These are phyloP conservation scores for Cydia amplana DNA, from an alignment of 1,140 invertebrate species.

Conservation along the genomic window DNA sequence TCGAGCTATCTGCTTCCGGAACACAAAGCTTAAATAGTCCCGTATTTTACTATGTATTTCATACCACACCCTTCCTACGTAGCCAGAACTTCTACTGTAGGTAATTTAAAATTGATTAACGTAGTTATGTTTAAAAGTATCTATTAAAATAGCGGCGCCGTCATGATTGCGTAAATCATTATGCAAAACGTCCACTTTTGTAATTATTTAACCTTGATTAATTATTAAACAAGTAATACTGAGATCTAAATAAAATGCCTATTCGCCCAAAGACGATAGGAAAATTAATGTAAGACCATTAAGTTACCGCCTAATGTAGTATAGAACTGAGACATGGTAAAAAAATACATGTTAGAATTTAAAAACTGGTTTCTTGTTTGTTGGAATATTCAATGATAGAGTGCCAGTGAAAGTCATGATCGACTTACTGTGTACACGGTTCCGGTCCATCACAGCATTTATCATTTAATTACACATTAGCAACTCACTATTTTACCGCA, in stretches of 20 bases:
- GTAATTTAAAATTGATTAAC: background rate
- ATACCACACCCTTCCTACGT: no score
- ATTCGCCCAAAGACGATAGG: slow-evolving; percentile 40
- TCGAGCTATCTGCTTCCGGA: no score
- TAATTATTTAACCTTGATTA: slow-evolving; percentile 38
- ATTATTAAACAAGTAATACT: slow-evolving; percentile 41
- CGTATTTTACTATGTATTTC: no score
- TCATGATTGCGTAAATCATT: slow-evolving; percentile 16
- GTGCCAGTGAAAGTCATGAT: slow-evolving; percentile 77
- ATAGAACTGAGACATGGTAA: slow-evolving; percentile 39
- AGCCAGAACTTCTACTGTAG: background rate
- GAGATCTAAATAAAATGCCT: slow-evolving; percentile 42
- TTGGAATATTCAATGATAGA: slow-evolving; percentile 72
- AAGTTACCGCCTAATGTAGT: background rate
- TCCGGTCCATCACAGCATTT: slow-evolving; percentile 63
- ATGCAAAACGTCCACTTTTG: slow-evolving; percentile 23
- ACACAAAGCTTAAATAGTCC: no score
- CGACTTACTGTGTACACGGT: slow-evolving; percentile 65
- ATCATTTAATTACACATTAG: slow-evolving; percentile 48
- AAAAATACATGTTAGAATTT: slow-evolving; percentile 50
- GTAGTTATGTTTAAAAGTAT: background rate
- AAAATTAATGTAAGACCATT: slow-evolving; percentile 41
- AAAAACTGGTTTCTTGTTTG: slow-evolving; percentile 70
- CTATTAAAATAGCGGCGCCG: background rate
- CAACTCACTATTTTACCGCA: slow-evolving; percentile 39